Percentiles rank a stretch among this genome's conserved stretches.
Conservation (phyloP, 2,888 invertebrate genomes). For the Pharmacophagus antenor region DNA sequence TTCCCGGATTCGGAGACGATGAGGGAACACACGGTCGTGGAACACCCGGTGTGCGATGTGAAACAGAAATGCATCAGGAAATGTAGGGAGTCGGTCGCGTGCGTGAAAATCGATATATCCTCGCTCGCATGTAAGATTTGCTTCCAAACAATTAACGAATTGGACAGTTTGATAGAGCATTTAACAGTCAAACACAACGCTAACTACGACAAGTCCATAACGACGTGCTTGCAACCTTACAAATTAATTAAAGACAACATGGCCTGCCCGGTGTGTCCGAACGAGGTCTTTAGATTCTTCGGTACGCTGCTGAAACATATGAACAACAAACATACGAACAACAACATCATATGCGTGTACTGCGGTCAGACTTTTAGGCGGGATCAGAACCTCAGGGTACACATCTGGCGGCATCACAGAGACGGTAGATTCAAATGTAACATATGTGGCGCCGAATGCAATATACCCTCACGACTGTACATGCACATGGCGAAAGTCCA, state of each 20-base stretch:
- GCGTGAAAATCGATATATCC: slow-evolving; percentile 71
- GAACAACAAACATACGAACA: slow-evolving; percentile 69
- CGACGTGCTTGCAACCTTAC: slow-evolving; percentile 68
- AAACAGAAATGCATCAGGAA: slow-evolving; percentile 69
- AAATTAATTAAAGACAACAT: slow-evolving; percentile 66
- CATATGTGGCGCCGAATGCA: slow-evolving; percentile 66
- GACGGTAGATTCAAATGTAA: slow-evolving; percentile 68
- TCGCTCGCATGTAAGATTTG: slow-evolving; percentile 67
- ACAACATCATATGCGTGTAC: slow-evolving; percentile 72
- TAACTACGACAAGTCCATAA: slow-evolving; percentile 67
- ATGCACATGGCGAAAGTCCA: slow-evolving; percentile 74
- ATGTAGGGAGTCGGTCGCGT: slow-evolving; percentile 69
- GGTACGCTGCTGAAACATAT: slow-evolving; percentile 71
- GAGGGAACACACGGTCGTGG: slow-evolving; percentile 63
- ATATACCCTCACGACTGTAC: slow-evolving; percentile 69
- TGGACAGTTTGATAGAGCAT: slow-evolving; percentile 64
- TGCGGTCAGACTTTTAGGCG: slow-evolving; percentile 70
- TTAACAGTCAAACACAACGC: slow-evolving; percentile 64
- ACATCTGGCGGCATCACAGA: slow-evolving; percentile 70
- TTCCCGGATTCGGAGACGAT: slow-evolving; percentile 67
- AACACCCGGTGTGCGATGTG: slow-evolving; percentile 65
- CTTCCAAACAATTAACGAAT: slow-evolving; percentile 58
- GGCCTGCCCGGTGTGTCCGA: slow-evolving; percentile 65
- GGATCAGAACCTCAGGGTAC: slow-evolving; percentile 70
- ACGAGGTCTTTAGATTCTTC: slow-evolving; percentile 66